Evolutionary conservation across 2,113 vertebrate species (phyloP), one percentile per base, ranked within the genome.

Genomic region (Aythya baeri): DNA sequence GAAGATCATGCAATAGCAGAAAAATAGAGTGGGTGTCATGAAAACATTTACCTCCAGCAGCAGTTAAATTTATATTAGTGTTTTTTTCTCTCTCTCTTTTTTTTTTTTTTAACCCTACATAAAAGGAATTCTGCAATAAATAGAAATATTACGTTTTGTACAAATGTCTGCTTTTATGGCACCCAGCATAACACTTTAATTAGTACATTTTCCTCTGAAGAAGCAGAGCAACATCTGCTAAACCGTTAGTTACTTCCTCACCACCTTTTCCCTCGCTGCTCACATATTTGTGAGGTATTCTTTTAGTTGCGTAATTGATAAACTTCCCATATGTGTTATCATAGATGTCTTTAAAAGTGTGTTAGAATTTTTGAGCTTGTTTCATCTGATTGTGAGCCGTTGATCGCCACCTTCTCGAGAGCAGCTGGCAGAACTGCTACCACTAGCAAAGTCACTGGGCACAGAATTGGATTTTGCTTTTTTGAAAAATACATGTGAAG

Each of bases 21-120:
- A 65, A 92, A 94, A 84, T 17, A 25, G 86, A 94, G 88, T 74
- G 88, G 59, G 86, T 89, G 96, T 66, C 34, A 36, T 2, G 2
- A 55, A 55, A 63, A 50, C 61, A 5, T 83, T 50, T 58, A 79
- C 73, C 85, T 93, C 81, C 86, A 93, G 66, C 41, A 87, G 50
- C 1, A 14, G 50, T 18, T 34, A 89, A 59, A 77, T 34, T 67
- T 17, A 29, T 26, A 15, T 55, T 4, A 27, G 41, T 65, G 2
- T 29, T 72, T 91, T 83, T 82, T 67, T 91, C 86, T 82, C 23
- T 25, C 46, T 49, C 21, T 12, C 86, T 13, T 81, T 79, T 86
- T 78, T 44, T 50, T 13, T 82, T 76, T 86, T 78, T 44, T 54
- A 78, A 21, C 13, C 25, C 26, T 38, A 13, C 8, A 5, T 34